Percentiles rank a stretch among this genome's conserved stretches.
Conservation (phyloP, 2,797 vertebrate genomes). For the Phrynocephalus guinanensis region DNA sequence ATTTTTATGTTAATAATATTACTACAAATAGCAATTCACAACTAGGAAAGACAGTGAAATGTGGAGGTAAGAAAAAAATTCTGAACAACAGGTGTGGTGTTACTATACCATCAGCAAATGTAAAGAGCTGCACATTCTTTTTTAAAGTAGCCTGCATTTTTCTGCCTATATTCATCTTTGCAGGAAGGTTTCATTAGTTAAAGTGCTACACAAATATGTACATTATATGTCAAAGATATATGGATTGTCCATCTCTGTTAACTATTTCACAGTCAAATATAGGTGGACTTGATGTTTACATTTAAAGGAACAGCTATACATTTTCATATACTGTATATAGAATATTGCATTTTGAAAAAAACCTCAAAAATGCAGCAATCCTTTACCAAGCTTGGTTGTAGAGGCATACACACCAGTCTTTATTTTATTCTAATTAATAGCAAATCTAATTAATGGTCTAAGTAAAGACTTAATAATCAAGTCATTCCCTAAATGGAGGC, state of each 20-base stretch:
- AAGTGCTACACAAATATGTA: constrained; percentile 33
- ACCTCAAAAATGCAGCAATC: background rate
- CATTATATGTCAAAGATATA: constrained; percentile 35
- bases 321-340: constrained; percentile 57
- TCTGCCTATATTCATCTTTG: constrained; percentile 52
- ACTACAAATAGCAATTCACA: constrained; percentile 16
- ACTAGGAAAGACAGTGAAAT: constrained; percentile 37
- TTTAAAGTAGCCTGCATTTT: constrained; percentile 46
- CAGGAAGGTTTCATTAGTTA: constrained; percentile 59
- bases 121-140: background rate
- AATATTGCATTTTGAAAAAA: background rate
- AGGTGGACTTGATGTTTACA: constrained; percentile 52
- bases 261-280: constrained; percentile 43
- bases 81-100: constrained; percentile 51
- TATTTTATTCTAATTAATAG: constrained; percentile 57
- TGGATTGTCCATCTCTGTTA: constrained; percentile 28
- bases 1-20: constrained; percentile 38
- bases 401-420: constrained; percentile 47
- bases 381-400: constrained; percentile 34
- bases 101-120: constrained; percentile 35
- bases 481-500: constrained; percentile 50
- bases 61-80: constrained; percentile 50
- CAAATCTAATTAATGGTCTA: constrained; percentile 57
- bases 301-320: constrained; percentile 60
- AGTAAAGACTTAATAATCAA: constrained; percentile 45